A percentile compares a stretch with the other conserved stretches of the same genome.
These are phyloP conservation scores for Prochilodus magdalenae DNA, from an alignment of 2,113 vertebrate genomes.

Conservation along the genomic window DNA sequence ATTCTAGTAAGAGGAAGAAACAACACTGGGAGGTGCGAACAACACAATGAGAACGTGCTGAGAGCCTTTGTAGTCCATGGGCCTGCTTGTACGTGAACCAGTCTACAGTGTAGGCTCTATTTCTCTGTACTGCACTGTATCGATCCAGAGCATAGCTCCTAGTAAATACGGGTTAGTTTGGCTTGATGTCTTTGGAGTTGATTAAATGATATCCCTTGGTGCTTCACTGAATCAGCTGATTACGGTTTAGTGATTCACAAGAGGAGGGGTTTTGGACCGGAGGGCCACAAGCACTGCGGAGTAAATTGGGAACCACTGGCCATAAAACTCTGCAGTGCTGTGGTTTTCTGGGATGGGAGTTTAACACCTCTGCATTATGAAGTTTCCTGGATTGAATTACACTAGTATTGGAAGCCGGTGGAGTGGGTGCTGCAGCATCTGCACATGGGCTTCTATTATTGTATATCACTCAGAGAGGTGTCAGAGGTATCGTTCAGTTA, in stretches of 20 bases:
- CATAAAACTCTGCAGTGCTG: background rate
- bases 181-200: slow-evolving; percentile 14
- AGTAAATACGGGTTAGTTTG: slow-evolving; percentile 17
- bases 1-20: background rate
- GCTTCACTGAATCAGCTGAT: slow-evolving; percentile 35
- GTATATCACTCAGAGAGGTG: too few species aligned
- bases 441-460: too few species aligned
- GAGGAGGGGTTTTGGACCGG: background rate
- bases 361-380: background rate
- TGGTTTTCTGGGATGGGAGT: background rate
- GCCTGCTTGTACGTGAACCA: background rate
- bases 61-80: background rate
- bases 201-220: slow-evolving; percentile 18
- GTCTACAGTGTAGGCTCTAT: background rate
- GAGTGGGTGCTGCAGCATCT: too few species aligned
- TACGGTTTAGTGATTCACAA: slow-evolving; percentile 12
- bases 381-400: background rate
- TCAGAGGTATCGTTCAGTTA: too few species aligned
- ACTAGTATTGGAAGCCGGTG: too few species aligned
- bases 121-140: background rate
- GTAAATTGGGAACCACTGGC: background rate
- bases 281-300: background rate
- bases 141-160: background rate
- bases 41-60: slow-evolving; percentile 26
- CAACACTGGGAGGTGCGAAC: slow-evolving; percentile 3